Conservation (phyloP, 2,113 vertebrate species). For the Xerus inauris region DNA sequence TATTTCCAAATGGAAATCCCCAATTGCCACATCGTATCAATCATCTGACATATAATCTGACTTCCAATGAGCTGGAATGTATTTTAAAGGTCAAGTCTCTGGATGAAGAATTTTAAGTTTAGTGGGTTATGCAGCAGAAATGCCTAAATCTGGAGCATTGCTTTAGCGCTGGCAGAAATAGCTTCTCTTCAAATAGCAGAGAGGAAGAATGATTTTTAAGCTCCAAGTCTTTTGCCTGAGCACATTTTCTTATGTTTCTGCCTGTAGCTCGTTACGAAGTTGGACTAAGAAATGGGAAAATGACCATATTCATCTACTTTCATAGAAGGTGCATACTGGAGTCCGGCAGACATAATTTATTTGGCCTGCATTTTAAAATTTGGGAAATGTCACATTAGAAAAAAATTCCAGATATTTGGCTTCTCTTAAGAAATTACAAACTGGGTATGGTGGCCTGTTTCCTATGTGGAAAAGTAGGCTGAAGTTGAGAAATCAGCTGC, state of each 20-base stretch:
- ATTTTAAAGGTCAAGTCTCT: conserved; percentile 60
- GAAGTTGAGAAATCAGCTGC: background rate
- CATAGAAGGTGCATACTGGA: background rate
- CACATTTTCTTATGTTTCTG: background rate
- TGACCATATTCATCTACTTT: background rate
- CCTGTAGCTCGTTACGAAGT: background rate
- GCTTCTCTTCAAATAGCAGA: conserved; percentile 35
- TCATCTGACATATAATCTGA: conserved; percentile 42
- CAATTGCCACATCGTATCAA: conserved; percentile 53
- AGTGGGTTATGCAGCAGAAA: conserved; percentile 50
- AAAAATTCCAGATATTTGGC: background rate
- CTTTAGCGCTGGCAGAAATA: background rate
- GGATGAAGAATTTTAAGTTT: conserved; percentile 50
- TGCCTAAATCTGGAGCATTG: conserved; percentile 5
- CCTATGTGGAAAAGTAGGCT: background rate
- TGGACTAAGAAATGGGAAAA: background rate
- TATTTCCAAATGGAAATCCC: conserved; percentile 66
- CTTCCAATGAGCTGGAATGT: conserved; percentile 31
- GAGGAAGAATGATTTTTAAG: background rate
- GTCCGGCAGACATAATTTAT: background rate
- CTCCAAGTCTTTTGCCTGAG: background rate
- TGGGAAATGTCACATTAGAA: background rate
- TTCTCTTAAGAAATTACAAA: background rate
- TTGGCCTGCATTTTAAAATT: background rate
- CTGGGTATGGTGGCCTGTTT: background rate